Evolutionary conservation across 2,888 invertebrate genomes (phyloP).

Genomic region (Agrochola litura): DNA sequence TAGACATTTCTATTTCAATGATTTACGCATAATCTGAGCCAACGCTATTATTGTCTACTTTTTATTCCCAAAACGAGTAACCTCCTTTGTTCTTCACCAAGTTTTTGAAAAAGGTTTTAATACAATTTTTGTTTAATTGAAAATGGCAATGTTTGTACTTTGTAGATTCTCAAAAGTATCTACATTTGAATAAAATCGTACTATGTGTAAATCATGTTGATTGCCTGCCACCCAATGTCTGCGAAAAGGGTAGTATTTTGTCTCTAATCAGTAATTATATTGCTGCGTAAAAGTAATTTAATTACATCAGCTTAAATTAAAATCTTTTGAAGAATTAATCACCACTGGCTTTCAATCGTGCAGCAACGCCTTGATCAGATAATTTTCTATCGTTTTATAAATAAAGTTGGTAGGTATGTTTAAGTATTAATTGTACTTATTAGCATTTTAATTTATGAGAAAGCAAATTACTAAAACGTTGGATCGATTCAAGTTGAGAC

Average conservation of each 20-base stretch:
- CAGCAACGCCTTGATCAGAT: slow-evolving; percentile 1
- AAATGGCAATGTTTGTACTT: not conserved
- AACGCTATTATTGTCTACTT: not conserved
- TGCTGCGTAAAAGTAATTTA: slow-evolving; percentile 13
- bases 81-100: not conserved
- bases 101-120: not conserved
- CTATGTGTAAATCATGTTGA: not conserved
- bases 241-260: not conserved
- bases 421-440: not conserved
- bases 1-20: too few relatives aligned
- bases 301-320: not conserved
- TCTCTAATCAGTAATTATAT: not conserved
- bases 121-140: not conserved
- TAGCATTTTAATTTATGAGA: not conserved
- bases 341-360: not conserved
- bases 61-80: not conserved
- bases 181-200: not conserved
- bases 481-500: not conserved
- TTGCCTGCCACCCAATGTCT: slow-evolving; percentile 7
- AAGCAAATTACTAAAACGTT: not conserved
- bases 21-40: not conserved
- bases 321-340: not conserved
- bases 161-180: not conserved
- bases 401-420: not conserved
- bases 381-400: not conserved